Evolutionary conservation across 2,888 invertebrate genomes (phyloP).

Genomic region (Ephialtes manifestator): DNA sequence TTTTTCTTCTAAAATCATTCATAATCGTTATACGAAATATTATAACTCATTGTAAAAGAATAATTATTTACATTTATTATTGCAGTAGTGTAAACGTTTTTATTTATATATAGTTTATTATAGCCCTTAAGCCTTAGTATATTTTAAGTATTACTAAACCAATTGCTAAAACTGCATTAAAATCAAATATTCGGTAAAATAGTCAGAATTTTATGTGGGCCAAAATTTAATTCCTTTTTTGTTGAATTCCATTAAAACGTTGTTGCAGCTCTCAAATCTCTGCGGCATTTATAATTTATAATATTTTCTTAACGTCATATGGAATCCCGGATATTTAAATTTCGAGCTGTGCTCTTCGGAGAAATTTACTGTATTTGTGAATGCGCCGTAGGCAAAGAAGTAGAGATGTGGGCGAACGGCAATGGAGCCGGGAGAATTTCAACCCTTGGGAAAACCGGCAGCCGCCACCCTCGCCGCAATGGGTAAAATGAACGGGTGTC

Average conservation of each 20-base stretch:
- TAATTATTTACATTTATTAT: too few species aligned
- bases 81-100: too few species aligned
- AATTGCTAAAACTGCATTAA: too few species aligned
- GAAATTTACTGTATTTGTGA: neutral
- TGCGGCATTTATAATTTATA: neutral
- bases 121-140: too few species aligned
- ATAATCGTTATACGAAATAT: too few species aligned
- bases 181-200: too few species aligned
- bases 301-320: neutral
- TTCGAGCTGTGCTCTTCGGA: neutral
- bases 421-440: neutral
- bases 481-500: constrained; percentile 55
- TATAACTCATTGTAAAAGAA: too few species aligned
- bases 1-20: too few species aligned
- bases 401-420: neutral
- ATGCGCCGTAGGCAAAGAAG: neutral
- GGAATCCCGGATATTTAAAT: neutral
- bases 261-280: neutral
- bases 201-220: too few species aligned
- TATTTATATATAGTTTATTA: too few species aligned
- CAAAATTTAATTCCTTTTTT: too few species aligned
- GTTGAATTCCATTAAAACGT: neutral
- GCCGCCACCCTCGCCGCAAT: constrained; percentile 50
- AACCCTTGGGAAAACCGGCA: neutral
- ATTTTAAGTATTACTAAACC: too few species aligned